Evolutionary conservation across 2,888 invertebrate genomes (phyloP).

Genomic region (Busseola fusca): DNA sequence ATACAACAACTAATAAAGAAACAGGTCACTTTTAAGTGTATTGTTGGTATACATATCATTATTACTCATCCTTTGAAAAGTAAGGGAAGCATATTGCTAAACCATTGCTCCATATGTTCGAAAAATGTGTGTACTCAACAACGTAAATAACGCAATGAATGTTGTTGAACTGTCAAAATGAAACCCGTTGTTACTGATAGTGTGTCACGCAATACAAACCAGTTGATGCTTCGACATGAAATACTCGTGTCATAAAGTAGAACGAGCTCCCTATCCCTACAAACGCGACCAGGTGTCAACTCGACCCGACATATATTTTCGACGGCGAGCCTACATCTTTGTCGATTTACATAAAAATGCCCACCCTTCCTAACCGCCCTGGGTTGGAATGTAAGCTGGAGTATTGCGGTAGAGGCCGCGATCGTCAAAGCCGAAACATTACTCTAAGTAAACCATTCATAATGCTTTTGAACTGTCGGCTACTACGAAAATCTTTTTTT

Average conservation of each 20-base stretch:
- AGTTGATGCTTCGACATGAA: slow-evolving; percentile 54
- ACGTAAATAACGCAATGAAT: too few relatives aligned
- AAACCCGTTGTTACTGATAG: too few relatives aligned
- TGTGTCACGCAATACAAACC: slow-evolving; percentile 9
- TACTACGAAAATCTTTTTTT: not conserved
- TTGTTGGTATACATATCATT: too few relatives aligned
- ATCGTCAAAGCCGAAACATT: not conserved
- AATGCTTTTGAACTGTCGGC: not conserved
- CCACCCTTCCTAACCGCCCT: slow-evolving; percentile 40
- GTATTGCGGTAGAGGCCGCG: not conserved
- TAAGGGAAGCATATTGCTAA: too few relatives aligned
- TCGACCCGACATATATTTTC: slow-evolving; percentile 52
- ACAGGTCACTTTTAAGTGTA: too few relatives aligned
- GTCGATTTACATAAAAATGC: slow-evolving; percentile 68
- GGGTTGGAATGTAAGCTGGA: not conserved
- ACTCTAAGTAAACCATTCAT: not conserved
- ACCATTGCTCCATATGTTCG: too few relatives aligned
- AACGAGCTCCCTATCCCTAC: slow-evolving; percentile 44
- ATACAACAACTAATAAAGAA: too few relatives aligned
- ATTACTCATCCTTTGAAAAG: too few relatives aligned
- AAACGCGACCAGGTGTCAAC: slow-evolving; percentile 61
- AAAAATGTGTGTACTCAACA: too few relatives aligned
- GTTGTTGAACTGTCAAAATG: too few relatives aligned
- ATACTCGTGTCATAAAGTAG: slow-evolving; percentile 45
- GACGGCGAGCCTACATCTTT: slow-evolving; percentile 43